A percentile compares a stretch with the other conserved stretches of the same genome.
Evolutionary conservation across 2,797 vertebrate species (phyloP).

Genomic region (Helarctos malayanus): DNA sequence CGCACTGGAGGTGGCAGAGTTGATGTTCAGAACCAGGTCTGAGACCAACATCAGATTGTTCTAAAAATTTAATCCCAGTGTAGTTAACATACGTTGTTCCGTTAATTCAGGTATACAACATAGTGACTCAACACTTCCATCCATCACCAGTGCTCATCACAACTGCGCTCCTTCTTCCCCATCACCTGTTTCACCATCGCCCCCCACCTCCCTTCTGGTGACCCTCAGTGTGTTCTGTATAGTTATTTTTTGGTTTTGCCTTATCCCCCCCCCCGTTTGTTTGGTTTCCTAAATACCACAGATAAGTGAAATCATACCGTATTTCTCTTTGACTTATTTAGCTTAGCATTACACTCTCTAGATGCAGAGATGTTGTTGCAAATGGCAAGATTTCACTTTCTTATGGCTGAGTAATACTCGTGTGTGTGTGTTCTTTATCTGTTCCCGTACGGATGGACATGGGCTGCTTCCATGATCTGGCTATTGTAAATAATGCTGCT

Average conservation of each 20-base stretch:
- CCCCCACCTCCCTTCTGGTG: background rate
- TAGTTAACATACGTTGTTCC: background rate
- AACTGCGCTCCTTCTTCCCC: background rate
- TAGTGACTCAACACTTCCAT: background rate
- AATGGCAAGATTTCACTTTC: background rate
- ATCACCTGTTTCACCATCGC: background rate
- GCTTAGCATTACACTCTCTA: background rate
- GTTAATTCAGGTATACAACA: background rate
- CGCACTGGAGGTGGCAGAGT: fast-evolving
- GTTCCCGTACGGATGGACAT: background rate
- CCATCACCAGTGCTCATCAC: background rate
- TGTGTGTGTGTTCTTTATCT: background rate
- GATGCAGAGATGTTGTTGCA: background rate
- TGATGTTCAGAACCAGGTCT: no score
- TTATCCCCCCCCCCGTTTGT: background rate
- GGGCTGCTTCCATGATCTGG: background rate
- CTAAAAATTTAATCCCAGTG: background rate
- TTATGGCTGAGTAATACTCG: background rate
- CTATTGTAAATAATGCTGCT: background rate
- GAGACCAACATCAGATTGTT: background rate
- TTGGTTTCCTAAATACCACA: background rate
- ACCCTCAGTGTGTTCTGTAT: background rate
- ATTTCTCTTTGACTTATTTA: no score
- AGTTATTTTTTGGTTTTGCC: background rate
- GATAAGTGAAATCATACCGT: background rate